Conservation (phyloP, 2,797 vertebrate genomes). For the Sarcoramphus papa region DNA sequence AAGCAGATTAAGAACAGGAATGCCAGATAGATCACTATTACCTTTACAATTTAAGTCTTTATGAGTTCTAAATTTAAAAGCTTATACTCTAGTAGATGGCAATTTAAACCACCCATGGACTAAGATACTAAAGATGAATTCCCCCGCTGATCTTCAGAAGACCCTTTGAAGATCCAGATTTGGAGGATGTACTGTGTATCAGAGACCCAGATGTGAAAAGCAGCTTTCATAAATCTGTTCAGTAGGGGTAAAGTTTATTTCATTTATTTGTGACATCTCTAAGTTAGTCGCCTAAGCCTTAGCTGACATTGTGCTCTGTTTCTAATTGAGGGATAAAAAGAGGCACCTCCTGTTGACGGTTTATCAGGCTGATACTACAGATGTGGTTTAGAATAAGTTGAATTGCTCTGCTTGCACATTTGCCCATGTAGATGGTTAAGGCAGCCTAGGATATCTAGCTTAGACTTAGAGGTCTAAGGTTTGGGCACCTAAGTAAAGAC, state of each 20-base stretch:
- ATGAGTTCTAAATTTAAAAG: neutral
- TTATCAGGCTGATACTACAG: neutral
- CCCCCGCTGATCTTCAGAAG: neutral
- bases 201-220: neutral
- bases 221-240: neutral
- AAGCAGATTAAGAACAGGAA: neutral
- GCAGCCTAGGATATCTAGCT: neutral
- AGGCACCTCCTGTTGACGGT: neutral
- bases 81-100: neutral
- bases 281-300: neutral
- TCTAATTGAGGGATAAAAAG: neutral
- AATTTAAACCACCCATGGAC: neutral
- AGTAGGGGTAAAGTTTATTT: neutral
- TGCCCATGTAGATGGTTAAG: neutral
- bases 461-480: neutral
- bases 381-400: neutral
- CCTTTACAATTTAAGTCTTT: neutral
- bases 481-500: neutral
- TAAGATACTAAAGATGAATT: neutral
- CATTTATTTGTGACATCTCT: neutral
- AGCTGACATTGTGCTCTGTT: neutral
- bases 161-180: neutral
- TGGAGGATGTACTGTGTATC: neutral
- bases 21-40: neutral
- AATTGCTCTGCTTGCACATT: neutral